Evolutionary conservation across 2,888 invertebrate species (phyloP).

Genomic region (Tanypteryx hageni): DNA sequence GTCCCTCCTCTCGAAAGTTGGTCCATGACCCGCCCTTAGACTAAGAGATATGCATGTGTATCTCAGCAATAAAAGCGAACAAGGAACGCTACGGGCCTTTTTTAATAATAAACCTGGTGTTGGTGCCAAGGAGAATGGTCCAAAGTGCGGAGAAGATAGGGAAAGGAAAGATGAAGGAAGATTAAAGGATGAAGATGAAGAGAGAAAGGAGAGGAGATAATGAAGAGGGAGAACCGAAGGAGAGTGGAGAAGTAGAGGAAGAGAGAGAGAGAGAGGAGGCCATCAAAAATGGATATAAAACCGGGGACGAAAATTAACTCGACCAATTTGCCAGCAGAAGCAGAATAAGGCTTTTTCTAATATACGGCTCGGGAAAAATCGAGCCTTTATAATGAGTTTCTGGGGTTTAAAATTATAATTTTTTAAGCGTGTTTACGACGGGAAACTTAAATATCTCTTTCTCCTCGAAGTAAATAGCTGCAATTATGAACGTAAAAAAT

Average conservation of each 20-base stretch:
- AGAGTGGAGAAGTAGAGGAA: background rate
- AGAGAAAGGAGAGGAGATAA: background rate
- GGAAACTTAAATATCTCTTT: background rate
- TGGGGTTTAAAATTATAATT: background rate
- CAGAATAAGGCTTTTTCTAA: constrained; percentile 23
- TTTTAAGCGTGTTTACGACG: constrained; percentile 12
- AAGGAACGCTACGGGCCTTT: background rate
- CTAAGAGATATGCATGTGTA: constrained; percentile 25
- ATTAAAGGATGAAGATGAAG: background rate
- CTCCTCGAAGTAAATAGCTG: no score
- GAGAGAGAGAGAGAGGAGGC: constrained; percentile 31
- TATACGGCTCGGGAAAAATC: constrained; percentile 8
- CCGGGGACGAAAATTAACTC: constrained; percentile 51
- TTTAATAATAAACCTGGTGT: constrained; percentile 30
- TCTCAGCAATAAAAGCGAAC: constrained; percentile 31
- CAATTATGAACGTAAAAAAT: no score
- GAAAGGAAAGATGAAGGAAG: background rate
- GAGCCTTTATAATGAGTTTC: constrained; percentile 30
- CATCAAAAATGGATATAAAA: constrained; percentile 59
- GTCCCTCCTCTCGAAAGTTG: background rate
- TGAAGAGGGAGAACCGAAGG: background rate
- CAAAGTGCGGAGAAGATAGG: background rate
- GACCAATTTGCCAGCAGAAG: constrained; percentile 46
- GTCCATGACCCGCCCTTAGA: background rate
- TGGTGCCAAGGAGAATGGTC: constrained; percentile 19